Evolutionary conservation across 35 echinoderm and acorn worm genomes (phyloP), one percentile per base, ranked within the genome.

Genomic region (Lytechinus pictus): DNA sequence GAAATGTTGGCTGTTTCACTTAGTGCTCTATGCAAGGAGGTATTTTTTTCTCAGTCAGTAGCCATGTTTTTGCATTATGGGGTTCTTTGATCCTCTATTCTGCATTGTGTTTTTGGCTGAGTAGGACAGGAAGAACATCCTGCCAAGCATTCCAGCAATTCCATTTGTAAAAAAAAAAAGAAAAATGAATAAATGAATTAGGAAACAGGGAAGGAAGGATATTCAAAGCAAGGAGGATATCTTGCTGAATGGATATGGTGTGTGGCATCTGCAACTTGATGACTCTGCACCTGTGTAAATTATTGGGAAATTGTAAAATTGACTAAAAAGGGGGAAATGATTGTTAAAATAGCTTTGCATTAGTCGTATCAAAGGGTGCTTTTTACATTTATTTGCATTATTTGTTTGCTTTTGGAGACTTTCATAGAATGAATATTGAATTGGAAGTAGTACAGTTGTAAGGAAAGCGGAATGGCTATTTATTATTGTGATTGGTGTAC

Each of bases 101-200:
- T 90, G 88, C 52, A 21, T 90, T 12, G 4, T 90, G 66, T 79
- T 24, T 44, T 7, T 10, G 11, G 9, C 92, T 55, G 54, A 54
- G n/a, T 57, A 44, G 55, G 92, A 93, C 52, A 93, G 55, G 54
- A 93, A 55, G 53, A 27, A 90, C 53, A 93, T 54, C 92, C 92
- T 57, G 92, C 54, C 92, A 55, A 54, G 92, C 92, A 93, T 93
- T 93, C 92, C 92, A 93, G 27, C 92, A 57, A 93, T 93, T 93
- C 92, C 55, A 57, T 90, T 90, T 90, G 88, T 90, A 44, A 52
- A 44, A 90, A 90, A 6, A 90, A 90, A 90, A 54, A 44, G 5
- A 52, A 28, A 12, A 29, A 33, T 21, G 11, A 90, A 44, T 14
- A 90, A 44, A 90, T 90, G 88, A 12, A 90, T 51, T 58, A 11